Base-by-base conservation (phyloP, 2,888 invertebrate genomes). In the Oscheius sp. region DNA sequence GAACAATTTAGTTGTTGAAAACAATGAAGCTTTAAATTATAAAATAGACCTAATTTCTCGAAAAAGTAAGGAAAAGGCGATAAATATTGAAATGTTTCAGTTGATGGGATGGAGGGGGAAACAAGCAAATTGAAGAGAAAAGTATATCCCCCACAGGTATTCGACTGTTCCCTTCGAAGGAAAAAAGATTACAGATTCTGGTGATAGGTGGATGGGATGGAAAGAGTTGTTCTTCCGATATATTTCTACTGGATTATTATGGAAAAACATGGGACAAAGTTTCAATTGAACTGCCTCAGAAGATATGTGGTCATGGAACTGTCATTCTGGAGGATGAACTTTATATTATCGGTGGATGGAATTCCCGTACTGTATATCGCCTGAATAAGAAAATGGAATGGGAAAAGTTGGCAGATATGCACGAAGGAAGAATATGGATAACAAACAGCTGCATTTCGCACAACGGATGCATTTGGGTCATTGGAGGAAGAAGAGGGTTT, bases 401-500 rank as follows among this genome's bases (percentile, higher is more conserved):
- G 50, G 28, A 26, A 9, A 26, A 17, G 14, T 30, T 50, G 30
- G 28, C 50, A 6, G 50, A 50, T 28, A 50, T 50, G 50, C n/a
- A 26, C n/a, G 50, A 22, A n/a, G 28, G 17, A 28, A 20, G 28
- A 6, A 8, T 12, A 3, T 26, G 17, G 6, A 26, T 26, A 14
- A 26, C 50, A 3, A 50, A 50, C 26, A 26, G 26, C 12, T 26
- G 50, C 12, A n/a, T 50, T 12, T 26, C 20, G 14, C 26, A n/a
- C 28, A 50, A 50, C 30, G 50, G 50, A 50, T 26, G 26, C 28
- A 50, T 50, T 50, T 50, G 50, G 50, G 50, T 26, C 14, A 9
- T 50, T 50, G 50, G 50, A 2, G 50, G 50, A 14, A 50, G n/a
- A 26, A 26, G 30, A 14, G 47, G 24, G 5, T 14, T 14, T n/a